Percentiles rank a stretch among this genome's conserved stretches.
phyloP scores from a whole-genome alignment of 2,797 vertebrate species.

The Hypotaenidia philippensis region DNA sequence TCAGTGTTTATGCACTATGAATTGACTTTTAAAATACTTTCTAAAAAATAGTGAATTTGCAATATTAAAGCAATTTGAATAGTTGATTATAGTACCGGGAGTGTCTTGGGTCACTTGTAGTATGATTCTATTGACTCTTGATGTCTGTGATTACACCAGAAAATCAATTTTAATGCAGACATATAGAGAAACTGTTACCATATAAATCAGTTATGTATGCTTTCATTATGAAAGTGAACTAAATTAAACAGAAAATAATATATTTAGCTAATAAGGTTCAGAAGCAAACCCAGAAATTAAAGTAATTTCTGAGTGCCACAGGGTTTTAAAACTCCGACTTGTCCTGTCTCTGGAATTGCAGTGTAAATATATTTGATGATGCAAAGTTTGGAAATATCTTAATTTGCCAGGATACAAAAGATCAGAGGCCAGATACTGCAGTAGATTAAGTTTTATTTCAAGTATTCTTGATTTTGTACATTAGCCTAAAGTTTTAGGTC shows the following conservation, averaged over 20 bases:
- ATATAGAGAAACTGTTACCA: constrained; percentile 49
- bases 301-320: constrained; percentile 9
- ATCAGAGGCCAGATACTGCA: not conserved
- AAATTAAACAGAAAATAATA: constrained; percentile 48
- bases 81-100: not conserved
- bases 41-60: not conserved
- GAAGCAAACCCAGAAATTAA: not conserved
- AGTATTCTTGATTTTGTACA: constrained; percentile 1
- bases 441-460: not conserved
- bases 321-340: not conserved
- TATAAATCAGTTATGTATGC: constrained; percentile 24
- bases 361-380: not conserved
- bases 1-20: not conserved
- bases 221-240: constrained; percentile 32
- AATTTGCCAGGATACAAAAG: not conserved
- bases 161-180: constrained; percentile 47
- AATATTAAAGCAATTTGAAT: constrained; percentile 25
- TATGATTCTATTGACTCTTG: constrained; percentile 36
- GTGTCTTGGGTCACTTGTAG: constrained; percentile 28
- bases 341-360: not conserved
- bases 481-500: not conserved
- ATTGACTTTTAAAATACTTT: constrained; percentile 14
- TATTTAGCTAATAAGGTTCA: constrained; percentile 3
- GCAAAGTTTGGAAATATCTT: not conserved
- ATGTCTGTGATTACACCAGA: constrained; percentile 38